Evolutionary conservation across 2,797 vertebrate species (phyloP).

Genomic region (Coregonus sp.): DNA sequence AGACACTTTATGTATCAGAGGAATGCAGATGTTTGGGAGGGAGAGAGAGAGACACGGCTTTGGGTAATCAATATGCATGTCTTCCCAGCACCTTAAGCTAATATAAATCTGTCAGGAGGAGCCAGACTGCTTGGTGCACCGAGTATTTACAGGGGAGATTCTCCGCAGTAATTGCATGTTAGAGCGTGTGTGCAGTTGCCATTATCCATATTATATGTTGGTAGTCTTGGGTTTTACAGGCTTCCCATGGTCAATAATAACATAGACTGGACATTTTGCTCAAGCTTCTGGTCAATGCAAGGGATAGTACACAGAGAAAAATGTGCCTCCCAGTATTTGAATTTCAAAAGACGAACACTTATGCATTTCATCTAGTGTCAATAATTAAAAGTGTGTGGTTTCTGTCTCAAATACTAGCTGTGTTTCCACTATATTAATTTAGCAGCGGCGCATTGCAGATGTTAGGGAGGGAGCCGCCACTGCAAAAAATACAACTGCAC

Average conservation of each 20-base stretch:
- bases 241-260: neutral
- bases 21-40: conserved; percentile 51
- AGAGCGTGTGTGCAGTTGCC: conserved; percentile 38
- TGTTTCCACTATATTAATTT: too few relatives aligned
- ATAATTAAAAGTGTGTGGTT: neutral
- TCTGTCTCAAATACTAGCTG: neutral
- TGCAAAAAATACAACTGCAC: too few relatives aligned
- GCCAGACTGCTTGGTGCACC: conserved; percentile 62
- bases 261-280: neutral
- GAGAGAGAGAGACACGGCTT: conserved; percentile 50
- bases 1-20: conserved; percentile 53
- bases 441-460: too few relatives aligned
- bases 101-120: conserved; percentile 59
- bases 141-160: conserved; percentile 54
- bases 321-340: neutral
- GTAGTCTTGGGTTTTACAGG: neutral
- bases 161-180: conserved; percentile 56
- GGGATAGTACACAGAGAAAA: neutral
- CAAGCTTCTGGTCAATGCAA: neutral
- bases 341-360: neutral
- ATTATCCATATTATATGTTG: conserved; percentile 38
- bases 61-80: conserved; percentile 66
- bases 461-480: too few relatives aligned
- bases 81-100: conserved; percentile 63
- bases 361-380: neutral